phyloP scores from a whole-genome alignment of 2,797 vertebrate species.

The Chelmon rostratus region DNA sequence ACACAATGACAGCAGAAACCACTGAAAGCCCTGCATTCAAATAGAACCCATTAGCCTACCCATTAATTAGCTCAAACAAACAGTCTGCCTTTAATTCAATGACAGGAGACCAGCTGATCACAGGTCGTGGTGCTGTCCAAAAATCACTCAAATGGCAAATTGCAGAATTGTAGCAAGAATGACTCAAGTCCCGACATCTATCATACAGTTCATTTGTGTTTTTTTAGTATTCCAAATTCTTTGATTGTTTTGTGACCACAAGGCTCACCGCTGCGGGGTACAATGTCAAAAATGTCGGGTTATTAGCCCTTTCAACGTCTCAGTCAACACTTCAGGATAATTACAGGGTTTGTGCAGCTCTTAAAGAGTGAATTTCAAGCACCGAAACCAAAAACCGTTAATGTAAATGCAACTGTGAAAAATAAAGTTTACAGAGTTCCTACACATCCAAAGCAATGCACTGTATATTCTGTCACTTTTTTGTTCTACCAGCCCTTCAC shows the following conservation, averaged over 20 bases:
- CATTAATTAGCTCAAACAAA: constrained; percentile 40
- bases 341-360: neutral
- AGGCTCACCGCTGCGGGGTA: too few species aligned
- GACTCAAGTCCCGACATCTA: neutral
- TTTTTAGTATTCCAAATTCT: neutral
- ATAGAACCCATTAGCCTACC: constrained; percentile 13
- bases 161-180: neutral
- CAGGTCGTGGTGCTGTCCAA: neutral
- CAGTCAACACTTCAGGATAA: neutral
- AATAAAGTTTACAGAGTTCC: too few species aligned
- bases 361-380: too few species aligned
- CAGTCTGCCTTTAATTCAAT: constrained; percentile 11
- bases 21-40: constrained; percentile 28
- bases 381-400: too few species aligned
- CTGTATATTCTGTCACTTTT: too few species aligned
- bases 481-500: too few species aligned
- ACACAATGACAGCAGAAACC: constrained; percentile 31
- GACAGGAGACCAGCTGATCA: neutral
- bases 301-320: too few species aligned
- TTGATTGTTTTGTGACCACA: neutral
- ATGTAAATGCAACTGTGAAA: too few species aligned
- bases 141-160: neutral
- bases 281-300: too few species aligned
- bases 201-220: neutral
- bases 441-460: too few species aligned